Evolutionary conservation across 2,113 vertebrate species (phyloP).

Genomic region (Alethe castanea): DNA sequence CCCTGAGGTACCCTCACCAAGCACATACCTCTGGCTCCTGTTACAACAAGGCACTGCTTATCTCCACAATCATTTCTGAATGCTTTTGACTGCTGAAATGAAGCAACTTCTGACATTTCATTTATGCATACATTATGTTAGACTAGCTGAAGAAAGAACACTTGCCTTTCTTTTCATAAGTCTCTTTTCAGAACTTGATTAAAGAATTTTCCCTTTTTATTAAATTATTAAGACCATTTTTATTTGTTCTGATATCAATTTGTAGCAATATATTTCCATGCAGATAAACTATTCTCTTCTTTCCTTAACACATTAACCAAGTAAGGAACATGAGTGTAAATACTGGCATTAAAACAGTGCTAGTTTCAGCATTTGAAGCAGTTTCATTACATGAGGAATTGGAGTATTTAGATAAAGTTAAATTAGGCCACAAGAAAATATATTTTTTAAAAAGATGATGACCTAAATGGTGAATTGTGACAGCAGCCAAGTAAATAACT

Average conservation of each 20-base stretch:
- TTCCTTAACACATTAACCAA: neutral
- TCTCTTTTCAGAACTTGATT: neutral
- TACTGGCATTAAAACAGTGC: neutral
- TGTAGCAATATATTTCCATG: neutral
- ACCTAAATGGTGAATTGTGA: constrained; percentile 82
- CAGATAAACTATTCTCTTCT: neutral
- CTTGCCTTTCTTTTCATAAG: neutral
- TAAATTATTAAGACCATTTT: neutral
- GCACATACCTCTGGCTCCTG: neutral
- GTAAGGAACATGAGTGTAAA: neutral
- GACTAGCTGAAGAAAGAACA: neutral
- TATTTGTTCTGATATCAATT: neutral
- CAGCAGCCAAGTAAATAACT: constrained; percentile 88
- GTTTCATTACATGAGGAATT: neutral
- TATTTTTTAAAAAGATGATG: constrained; percentile 77
- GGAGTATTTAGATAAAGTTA: constrained; percentile 49
- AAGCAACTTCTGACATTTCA: neutral
- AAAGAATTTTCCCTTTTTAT: neutral
- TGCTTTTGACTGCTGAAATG: neutral
- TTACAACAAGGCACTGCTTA: neutral
- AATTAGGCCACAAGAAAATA: constrained; percentile 60
- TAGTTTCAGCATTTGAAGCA: neutral
- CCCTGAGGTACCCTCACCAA: neutral
- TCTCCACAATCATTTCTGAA: neutral
- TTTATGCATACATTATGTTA: neutral